Evolutionary conservation across 1,140 invertebrate species (phyloP), one percentile per base, ranked within the genome.

Genomic region (Rhizoglyphus robini): DNA sequence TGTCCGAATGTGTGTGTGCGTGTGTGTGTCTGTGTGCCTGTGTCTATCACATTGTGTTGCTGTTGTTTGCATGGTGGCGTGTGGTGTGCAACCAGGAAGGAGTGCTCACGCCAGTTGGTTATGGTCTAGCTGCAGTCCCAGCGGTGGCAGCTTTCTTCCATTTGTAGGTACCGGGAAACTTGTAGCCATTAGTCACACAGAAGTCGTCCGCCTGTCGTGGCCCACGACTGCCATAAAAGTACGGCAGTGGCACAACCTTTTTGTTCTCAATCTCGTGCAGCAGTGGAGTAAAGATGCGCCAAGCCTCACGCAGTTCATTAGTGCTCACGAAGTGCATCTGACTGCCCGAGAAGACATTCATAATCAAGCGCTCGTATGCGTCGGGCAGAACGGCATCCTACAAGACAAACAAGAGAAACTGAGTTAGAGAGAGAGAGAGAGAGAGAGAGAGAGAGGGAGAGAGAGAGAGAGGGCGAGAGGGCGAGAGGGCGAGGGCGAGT

Each of bases 81-180:
- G n/a, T n/a, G n/a, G n/a, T n/a, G n/a, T n/a, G n/a, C n/a, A n/a
- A n/a, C n/a, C n/a, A n/a, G n/a, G n/a, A n/a, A n/a, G n/a, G n/a
- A n/a, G n/a, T n/a, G n/a, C n/a, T n/a, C n/a, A n/a, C n/a, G n/a
- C n/a, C n/a, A n/a, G n/a, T n/a, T n/a, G n/a, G n/a, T n/a, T n/a
- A n/a, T n/a, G n/a, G n/a, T n/a, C n/a, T n/a, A n/a, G n/a, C n/a
- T n/a, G n/a, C n/a, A n/a, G n/a, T n/a, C n/a, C n/a, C n/a, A n/a
- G n/a, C n/a, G n/a, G n/a, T n/a, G n/a, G n/a, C n/a, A n/a, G 58
- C 27, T 46, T 60, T 60, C 27, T 3, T 70, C 94, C 94, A 98
- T 76, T 90, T 91, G 75, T 99, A 98, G 0, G 93, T 93, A 47
- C 94, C 94, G 65, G 87, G 92, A 76, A 96, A 99, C 67, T 27